Base-by-base conservation (phyloP, 2,888 invertebrate species). In the Dasypolia templi region DNA sequence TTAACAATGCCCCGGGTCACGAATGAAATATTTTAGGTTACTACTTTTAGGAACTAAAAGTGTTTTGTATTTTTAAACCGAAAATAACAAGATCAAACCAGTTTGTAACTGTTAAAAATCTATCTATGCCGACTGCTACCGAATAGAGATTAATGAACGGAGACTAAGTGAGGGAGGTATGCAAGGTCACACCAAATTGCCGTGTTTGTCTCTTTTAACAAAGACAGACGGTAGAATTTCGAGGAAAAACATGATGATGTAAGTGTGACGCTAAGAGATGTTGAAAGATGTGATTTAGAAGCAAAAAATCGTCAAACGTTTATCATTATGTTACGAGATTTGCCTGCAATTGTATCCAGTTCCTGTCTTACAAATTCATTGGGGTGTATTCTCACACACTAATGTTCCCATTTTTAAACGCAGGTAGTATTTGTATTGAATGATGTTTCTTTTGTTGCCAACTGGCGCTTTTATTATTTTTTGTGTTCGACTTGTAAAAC, bases 171-270 rank as follows among this genome's bases (percentile, higher is more conserved):
- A 62, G 62, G 68, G 66, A 65, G 78, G 51, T 72, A 78, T 74
- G 72, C 82, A 82, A 83, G 82, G 82, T 78, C 78, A 71, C 51
- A 44, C 67, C 35, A 69, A 71, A 84, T 81, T 65, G 70, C 55
- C 65, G 58, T 81, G 76, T 84, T 68, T 76, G 49, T 76, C 75
- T 69, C 67, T 68, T 32, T 56, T 61, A 65, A 69, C 62, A 63
- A 69, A 84, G 49, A 63, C 69, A 58, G 59, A 61, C 58, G 64
- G 56, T 61, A 61, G 32, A 63, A 64, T 75, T 67, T 9, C 3
- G 9, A 70, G 44, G 59, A 79, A 80, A 46, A 64, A 42, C 29
- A 42, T n/a, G n/a, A 56, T 70, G 59, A 73, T 68, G 55, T 68
- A 73, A 68, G 64, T 78, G 53, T 71, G 35, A 61, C n/a, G 58